Base-by-base conservation (phyloP, 2,797 vertebrate genomes). In the Passerculus sandwichensis region DNA sequence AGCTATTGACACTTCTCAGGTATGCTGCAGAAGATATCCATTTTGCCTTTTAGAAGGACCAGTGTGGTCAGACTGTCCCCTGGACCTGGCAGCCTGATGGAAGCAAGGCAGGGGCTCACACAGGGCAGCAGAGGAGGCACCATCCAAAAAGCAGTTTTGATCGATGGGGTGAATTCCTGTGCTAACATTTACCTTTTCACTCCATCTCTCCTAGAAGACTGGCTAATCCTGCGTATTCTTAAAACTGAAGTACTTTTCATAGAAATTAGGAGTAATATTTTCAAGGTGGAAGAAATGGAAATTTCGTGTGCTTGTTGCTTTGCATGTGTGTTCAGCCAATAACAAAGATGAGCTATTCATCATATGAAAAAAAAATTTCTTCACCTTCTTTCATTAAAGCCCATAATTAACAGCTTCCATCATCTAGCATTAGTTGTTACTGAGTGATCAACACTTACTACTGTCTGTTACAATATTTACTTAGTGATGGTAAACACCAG, bases 1-100 rank as follows among this genome's bases (percentile, higher is more conserved):
- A 86, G 85, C 57, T 93, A 96, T 96, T 89, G 96, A 93, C 89
- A 86, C 94, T 94, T 92, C 83, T 89, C 57, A 93, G 72, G 91
- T 77, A 94, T 15, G 34, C 45, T 89, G 54, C 30, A 85, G 65
- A 93, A 64, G 50, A 91, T 73, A 88, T 93, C 89, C 90, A 74
- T 91, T 96, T 75, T 0, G 0, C 66, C 57, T 90, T 86, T 96
- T 85, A 67, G 91, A 92, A 94, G 85, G 87, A 59, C 82, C 5
- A 3, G 27, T 84, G 94, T 96, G 88, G 62, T 89, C 77, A 74
- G 65, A 92, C 51, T 92, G 78, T 96, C 77, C 87, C 60, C 51
- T 79, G 69, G 80, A 71, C 69, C 50, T 74, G 70, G 86, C 87
- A 96, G 79, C 53, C 75, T 84, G 25, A 47, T 45, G 67, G 72